Conservation (phyloP, 2,113 vertebrate species). For the Oenanthe melanoleuca region DNA sequence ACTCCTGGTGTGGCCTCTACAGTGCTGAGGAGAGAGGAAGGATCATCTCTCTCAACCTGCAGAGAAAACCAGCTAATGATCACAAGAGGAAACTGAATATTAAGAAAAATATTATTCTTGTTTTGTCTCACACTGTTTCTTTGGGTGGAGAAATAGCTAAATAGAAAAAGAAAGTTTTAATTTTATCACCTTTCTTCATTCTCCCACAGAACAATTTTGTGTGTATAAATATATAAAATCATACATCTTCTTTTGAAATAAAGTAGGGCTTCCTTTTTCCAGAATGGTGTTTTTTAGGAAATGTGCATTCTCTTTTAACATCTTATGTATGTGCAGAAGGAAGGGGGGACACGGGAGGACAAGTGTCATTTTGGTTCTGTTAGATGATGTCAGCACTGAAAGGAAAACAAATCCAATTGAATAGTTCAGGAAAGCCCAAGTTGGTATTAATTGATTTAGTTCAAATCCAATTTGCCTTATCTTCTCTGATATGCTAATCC, state of each 20-base stretch:
- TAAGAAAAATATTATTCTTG: neutral
- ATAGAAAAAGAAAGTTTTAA: neutral
- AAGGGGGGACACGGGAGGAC: fast-evolving
- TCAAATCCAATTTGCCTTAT: neutral
- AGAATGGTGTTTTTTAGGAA: neutral
- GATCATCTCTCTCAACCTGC: neutral
- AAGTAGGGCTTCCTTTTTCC: neutral
- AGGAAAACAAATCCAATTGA: neutral
- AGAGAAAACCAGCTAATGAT: neutral
- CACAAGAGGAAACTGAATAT: neutral
- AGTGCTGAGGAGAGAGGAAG: neutral
- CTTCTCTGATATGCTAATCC: neutral
- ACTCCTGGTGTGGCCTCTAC: neutral
- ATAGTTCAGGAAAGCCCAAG: neutral
- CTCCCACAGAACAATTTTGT: neutral
- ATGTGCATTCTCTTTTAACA: neutral
- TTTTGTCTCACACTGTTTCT: neutral
- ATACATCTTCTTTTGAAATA: neutral
- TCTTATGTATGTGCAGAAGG: neutral
- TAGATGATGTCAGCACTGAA: neutral
- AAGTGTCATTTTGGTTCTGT: neutral
- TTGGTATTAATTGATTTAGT: neutral
- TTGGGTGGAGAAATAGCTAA: neutral
- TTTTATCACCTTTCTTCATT: neutral
- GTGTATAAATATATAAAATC: neutral